These are phyloP conservation scores for Monodelphis domestica DNA, from an alignment of 2,797 vertebrate species.

Conservation along the genomic window DNA sequence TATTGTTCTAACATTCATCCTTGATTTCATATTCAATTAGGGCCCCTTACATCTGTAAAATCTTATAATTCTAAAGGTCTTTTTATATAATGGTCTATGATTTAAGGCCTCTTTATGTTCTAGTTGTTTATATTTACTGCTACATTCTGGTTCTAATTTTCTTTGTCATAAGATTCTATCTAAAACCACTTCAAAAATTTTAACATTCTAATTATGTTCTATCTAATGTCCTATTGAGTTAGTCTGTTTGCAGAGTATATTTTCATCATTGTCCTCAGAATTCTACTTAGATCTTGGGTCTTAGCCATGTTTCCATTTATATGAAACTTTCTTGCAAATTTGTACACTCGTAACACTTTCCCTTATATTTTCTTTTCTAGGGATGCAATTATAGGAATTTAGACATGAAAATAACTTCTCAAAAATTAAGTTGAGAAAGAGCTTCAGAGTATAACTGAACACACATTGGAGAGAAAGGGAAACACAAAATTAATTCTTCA, in stretches of 20 bases:
- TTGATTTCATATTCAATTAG: neutral
- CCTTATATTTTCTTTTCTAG: conserved; percentile 72
- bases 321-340: conserved; percentile 28
- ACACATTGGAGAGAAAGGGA: conserved; percentile 49
- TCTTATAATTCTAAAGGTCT: neutral
- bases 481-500: conserved; percentile 62
- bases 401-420: conserved; percentile 66
- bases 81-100: neutral
- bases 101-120: neutral
- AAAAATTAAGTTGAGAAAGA: conserved; percentile 60
- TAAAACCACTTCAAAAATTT: neutral
- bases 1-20: neutral
- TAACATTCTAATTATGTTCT: no score
- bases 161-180: neutral
- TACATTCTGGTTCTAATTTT: neutral
- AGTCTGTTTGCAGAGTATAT: no score
- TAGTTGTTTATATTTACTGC: neutral
- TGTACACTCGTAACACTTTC: conserved; percentile 32
- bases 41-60: neutral
- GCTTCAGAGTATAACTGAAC: conserved; percentile 71
- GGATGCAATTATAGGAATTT: conserved; percentile 54
- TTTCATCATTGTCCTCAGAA: neutral
- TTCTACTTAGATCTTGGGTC: neutral
- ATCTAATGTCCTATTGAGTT: no score
- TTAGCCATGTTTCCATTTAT: neutral